phyloP scores from a whole-genome alignment of 2,113 vertebrate species.

The Cyphomyrus plagiostoma region DNA sequence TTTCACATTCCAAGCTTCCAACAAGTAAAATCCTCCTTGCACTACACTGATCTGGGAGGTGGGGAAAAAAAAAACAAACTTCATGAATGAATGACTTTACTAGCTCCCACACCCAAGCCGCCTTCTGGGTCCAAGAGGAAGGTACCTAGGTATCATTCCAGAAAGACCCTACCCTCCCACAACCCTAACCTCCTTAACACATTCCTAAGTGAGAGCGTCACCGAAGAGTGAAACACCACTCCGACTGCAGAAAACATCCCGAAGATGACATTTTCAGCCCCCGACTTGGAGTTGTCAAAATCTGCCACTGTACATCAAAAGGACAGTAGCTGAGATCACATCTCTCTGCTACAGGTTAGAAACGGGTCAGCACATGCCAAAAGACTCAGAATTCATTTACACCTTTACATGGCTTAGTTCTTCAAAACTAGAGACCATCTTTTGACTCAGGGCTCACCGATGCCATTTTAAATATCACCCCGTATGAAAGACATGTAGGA shows the following conservation, averaged over 20 bases:
- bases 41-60: neutral
- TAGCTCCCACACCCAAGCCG: neutral
- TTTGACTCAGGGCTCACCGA: neutral
- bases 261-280: neutral
- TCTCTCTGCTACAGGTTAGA: neutral
- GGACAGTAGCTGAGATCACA: neutral
- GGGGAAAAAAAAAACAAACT: neutral
- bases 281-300: neutral
- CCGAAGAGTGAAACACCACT: neutral
- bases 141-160: neutral
- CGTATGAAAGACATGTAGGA: neutral
- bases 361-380: neutral
- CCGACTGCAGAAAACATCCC: neutral
- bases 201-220: neutral
- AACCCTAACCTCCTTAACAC: neutral
- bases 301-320: neutral
- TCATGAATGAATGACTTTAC: neutral
- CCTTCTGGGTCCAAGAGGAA: neutral
- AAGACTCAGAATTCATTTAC: neutral
- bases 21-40: neutral
- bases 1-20: conserved; percentile 3
- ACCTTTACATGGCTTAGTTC: neutral
- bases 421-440: neutral
- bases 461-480: neutral
- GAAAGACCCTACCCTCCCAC: neutral